Evolutionary conservation across 2,888 invertebrate species (phyloP).

Genomic region (Microchrysa polita): DNA sequence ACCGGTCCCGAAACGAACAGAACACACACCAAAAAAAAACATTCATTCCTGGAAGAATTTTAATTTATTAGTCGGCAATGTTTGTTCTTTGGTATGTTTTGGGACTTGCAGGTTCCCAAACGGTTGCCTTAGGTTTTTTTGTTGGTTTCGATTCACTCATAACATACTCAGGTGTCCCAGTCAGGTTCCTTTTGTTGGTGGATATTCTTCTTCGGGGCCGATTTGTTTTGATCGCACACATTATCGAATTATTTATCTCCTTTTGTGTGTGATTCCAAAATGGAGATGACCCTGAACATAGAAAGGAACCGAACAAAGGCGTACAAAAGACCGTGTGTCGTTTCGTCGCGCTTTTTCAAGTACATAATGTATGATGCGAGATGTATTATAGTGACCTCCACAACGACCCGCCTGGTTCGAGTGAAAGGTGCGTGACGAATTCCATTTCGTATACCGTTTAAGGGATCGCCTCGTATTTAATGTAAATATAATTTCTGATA

Average conservation of each 20-base stretch:
- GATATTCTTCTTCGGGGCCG: background rate
- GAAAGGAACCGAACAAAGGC: background rate
- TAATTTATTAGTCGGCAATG: constrained; percentile 41
- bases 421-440: constrained; percentile 35
- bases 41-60: constrained; percentile 35
- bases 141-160: too few species aligned
- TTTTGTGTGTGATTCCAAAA: background rate
- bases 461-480: constrained; percentile 15
- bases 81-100: constrained; percentile 21
- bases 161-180: too few species aligned
- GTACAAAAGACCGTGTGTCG: too few species aligned
- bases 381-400: too few species aligned
- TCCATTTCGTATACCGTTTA: background rate
- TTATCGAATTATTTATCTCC: constrained; percentile 38
- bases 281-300: background rate
- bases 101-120: background rate
- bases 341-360: background rate
- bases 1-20: too few species aligned
- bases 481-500: constrained; percentile 34
- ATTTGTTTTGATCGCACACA: constrained; percentile 37
- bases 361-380: background rate
- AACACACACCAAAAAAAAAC: background rate
- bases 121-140: too few species aligned
- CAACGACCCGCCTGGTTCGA: background rate
- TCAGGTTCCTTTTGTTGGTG: background rate